Percentiles rank a stretch among this genome's conserved stretches.
These are phyloP conservation scores for Apodemia duryi DNA, from an alignment of 2,888 invertebrate genomes.

Conservation along the genomic window DNA sequence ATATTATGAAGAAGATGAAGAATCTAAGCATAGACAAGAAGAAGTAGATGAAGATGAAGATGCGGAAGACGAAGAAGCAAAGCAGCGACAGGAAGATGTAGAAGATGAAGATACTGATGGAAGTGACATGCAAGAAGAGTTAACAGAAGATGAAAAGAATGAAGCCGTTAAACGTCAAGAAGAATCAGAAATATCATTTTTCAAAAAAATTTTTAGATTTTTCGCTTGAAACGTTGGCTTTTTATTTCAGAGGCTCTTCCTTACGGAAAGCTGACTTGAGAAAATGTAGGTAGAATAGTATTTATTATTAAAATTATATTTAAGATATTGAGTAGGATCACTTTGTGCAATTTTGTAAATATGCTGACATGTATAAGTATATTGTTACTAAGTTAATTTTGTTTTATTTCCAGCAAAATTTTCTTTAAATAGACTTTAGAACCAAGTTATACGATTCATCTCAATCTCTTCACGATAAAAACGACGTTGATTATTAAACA, in stretches of 20 bases:
- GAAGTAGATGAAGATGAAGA: conserved; percentile 21
- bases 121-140: conserved; percentile 21
- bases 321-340: conserved; percentile 40
- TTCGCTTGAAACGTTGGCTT: conserved; percentile 39
- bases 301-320: conserved; percentile 30
- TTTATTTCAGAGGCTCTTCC: conserved; percentile 45
- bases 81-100: conserved; percentile 21
- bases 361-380: conserved; percentile 40
- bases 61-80: conserved; percentile 28
- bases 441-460: no score
- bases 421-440: no score
- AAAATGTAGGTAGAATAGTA: conserved; percentile 34
- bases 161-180: conserved; percentile 18
- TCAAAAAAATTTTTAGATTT: conserved; percentile 45
- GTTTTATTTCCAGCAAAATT: conserved; percentile 31
- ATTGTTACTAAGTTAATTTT: conserved; percentile 28
- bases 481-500: no score
- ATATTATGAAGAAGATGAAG: conserved; percentile 25
- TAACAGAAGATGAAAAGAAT: conserved; percentile 19
- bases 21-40: conserved; percentile 19
- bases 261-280: conserved; percentile 46
- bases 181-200: conserved; percentile 35
- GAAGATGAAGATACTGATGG: conserved; percentile 23
- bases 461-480: no score
- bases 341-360: conserved; percentile 78